A percentile compares a stretch with the other conserved stretches of the same genome.
phyloP scores from a whole-genome alignment of 2,113 vertebrate species.

The Zosterops lateralis region DNA sequence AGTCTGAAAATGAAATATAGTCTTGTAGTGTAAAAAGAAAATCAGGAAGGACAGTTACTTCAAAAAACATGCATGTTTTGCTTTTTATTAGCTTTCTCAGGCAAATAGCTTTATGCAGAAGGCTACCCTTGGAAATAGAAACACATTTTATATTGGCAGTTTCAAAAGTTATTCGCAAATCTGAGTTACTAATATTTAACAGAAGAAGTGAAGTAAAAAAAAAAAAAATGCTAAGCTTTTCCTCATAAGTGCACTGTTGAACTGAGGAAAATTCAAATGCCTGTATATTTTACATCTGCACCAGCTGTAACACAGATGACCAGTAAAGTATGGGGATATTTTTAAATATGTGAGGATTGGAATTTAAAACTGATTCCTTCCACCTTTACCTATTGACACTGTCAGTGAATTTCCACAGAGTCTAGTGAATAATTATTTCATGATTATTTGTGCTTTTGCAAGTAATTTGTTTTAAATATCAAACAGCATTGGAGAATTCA shows the following conservation, averaged over 20 bases:
- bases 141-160: not conserved
- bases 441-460: not conserved
- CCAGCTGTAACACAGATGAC: not conserved
- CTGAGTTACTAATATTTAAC: not conserved
- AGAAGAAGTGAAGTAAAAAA: not conserved
- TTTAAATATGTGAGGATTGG: not conserved
- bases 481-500: not conserved
- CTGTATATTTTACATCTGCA: not conserved
- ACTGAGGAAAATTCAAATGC: not conserved
- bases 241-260: not conserved
- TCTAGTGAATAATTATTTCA: not conserved
- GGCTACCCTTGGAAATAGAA: not conserved
- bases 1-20: not conserved
- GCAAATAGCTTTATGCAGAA: not conserved
- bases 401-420: not conserved
- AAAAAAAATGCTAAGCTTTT: not conserved
- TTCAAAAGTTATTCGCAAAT: not conserved
- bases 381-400: not conserved
- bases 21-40: not conserved
- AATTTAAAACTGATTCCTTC: not conserved
- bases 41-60: not conserved
- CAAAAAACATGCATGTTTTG: not conserved
- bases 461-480: not conserved
- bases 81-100: not conserved
- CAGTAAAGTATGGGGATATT: not conserved